Evolutionary conservation across 2,888 invertebrate genomes (phyloP).

Genomic region (Epistrophe eligans): DNA sequence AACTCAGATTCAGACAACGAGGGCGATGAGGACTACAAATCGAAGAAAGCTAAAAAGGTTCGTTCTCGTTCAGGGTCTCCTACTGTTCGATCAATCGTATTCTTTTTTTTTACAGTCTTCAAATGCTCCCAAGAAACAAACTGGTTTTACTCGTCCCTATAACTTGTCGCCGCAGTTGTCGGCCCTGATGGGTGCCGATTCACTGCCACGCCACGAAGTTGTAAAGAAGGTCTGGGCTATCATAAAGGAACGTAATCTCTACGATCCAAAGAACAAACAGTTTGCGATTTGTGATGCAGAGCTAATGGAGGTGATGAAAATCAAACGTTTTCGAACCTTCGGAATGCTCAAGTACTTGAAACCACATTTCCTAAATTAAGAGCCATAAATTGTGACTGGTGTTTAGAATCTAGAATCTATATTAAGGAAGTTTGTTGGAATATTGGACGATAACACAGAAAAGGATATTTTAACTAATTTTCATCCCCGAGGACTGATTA

Average conservation of each 20-base stretch:
- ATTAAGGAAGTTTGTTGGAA: conserved; percentile 27
- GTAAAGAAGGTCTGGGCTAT: conserved; percentile 96
- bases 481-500: neutral
- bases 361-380: conserved; percentile 88
- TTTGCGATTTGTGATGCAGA: conserved; percentile 97
- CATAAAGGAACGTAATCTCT: conserved; percentile 94
- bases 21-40: conserved; percentile 81
- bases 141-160: conserved; percentile 93
- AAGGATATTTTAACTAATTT: conserved; percentile 3
- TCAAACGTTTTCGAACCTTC: conserved; percentile 96
- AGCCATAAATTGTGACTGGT: conserved; percentile 10
- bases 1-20: conserved; percentile 82
- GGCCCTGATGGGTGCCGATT: conserved; percentile 91
- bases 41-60: conserved; percentile 79
- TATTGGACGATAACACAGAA: conserved; percentile 1
- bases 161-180: conserved; percentile 93
- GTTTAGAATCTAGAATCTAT: conserved; percentile 53
- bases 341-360: conserved; percentile 99
- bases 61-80: neutral
- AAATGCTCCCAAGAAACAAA: conserved; percentile 86
- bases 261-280: conserved; percentile 97
- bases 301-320: conserved; percentile 94
- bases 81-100: neutral
- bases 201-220: conserved; percentile 94
- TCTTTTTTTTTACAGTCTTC: conserved; percentile 14